Percentiles rank a stretch among this genome's conserved stretches.
phyloP scores from a whole-genome alignment of 1,140 invertebrate species.

The Parapsyche elsis region DNA sequence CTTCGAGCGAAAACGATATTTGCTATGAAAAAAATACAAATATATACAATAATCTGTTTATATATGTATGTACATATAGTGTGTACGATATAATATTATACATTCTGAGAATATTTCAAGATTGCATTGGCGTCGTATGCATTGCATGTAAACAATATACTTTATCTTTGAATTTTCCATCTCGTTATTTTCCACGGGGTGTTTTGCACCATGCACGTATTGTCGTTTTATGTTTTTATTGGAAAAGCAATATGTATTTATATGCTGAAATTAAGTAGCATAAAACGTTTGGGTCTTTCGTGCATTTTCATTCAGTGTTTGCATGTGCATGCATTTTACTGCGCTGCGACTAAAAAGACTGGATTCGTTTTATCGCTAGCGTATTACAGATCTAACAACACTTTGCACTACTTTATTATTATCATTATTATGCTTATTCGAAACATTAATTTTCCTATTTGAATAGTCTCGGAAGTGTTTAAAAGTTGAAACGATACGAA shows the following conservation, averaged over 20 bases:
- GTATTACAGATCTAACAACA: no score
- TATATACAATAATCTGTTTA: no score
- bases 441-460: no score
- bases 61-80: no score
- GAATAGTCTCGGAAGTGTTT: no score
- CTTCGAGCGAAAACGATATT: neutral
- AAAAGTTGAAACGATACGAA: no score
- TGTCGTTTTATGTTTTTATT: conserved; percentile 1
- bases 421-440: no score
- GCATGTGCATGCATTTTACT: no score
- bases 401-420: no score
- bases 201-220: neutral
- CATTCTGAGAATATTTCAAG: neutral
- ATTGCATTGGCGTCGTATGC: neutral
- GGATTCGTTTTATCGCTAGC: no score
- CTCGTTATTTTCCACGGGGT: conserved; percentile 8
- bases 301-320: neutral
- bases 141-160: neutral
- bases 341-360: no score
- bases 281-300: neutral
- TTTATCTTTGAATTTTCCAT: conserved; percentile 1
- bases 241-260: neutral
- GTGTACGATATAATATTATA: neutral
- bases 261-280: conserved; percentile 21
- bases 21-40: neutral